These are phyloP conservation scores for Mylabris sibirica DNA, from an alignment of 2,888 invertebrate genomes.

Conservation along the genomic window DNA sequence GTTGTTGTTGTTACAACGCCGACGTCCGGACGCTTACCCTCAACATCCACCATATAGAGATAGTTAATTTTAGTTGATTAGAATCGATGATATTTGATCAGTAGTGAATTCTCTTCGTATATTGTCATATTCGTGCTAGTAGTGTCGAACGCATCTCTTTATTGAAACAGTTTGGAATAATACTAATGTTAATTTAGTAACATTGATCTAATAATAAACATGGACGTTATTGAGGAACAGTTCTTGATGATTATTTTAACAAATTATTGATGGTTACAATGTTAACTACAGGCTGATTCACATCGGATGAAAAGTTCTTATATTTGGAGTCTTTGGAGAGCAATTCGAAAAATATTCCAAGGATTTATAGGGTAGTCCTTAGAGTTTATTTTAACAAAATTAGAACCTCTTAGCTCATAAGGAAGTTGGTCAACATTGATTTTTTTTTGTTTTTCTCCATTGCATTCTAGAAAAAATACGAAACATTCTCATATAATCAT, in stretches of 20 bases:
- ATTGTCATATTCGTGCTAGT: background rate
- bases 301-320: too few species aligned
- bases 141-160: background rate
- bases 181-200: background rate
- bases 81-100: background rate
- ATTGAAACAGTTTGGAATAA: background rate
- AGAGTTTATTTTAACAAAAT: too few species aligned
- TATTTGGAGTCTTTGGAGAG: too few species aligned
- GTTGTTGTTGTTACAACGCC: background rate
- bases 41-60: background rate
- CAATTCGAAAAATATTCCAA: too few species aligned
- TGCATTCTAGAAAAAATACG: too few species aligned
- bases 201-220: conserved; percentile 12
- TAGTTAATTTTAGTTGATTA: conserved; percentile 7
- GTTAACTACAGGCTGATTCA: too few species aligned
- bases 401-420: too few species aligned
- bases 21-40: conserved; percentile 9
- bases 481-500: too few species aligned
- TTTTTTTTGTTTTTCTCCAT: too few species aligned
- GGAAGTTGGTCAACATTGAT: too few species aligned
- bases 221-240: background rate
- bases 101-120: background rate
- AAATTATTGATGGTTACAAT: background rate
- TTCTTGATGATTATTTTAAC: conserved; percentile 4
- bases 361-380: too few species aligned